Conservation (phyloP, 64 coral and sea anemone species). For the Catalaphyllia jardinei region DNA sequence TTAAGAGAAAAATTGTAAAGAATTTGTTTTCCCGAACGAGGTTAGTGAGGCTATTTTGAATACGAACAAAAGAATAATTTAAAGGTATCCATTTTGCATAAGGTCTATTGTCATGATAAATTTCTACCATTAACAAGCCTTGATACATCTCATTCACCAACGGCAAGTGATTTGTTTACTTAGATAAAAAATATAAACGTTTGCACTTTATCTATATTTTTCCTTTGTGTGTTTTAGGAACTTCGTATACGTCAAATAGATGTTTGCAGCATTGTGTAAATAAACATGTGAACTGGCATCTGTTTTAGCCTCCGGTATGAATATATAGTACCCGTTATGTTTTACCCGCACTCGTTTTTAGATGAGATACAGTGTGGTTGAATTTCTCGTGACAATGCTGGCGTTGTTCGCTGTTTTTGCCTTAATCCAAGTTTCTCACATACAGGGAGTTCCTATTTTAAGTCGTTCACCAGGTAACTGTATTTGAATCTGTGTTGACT, state of each 20-base stretch:
- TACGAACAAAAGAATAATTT: no score
- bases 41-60: no score
- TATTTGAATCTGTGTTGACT: background rate
- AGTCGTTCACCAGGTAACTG: background rate
- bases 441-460: background rate
- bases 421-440: background rate
- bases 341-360: background rate
- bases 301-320: background rate
- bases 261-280: background rate
- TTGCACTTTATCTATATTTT: background rate
- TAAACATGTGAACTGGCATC: constrained; percentile 34
- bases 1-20: no score
- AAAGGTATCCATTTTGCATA: no score
- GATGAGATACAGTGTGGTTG: background rate
- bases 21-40: no score
- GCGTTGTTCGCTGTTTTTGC: background rate
- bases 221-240: background rate
- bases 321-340: constrained; percentile 7
- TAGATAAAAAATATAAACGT: background rate
- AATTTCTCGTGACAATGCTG: background rate
- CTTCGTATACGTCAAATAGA: background rate
- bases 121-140: no score
- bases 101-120: no score
- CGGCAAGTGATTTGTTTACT: background rate
- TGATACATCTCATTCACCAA: no score